A percentile compares a stretch with the other conserved stretches of the same genome.
Evolutionary conservation across 2,888 invertebrate genomes (phyloP).

Genomic region (Heteromurus nitidus): DNA sequence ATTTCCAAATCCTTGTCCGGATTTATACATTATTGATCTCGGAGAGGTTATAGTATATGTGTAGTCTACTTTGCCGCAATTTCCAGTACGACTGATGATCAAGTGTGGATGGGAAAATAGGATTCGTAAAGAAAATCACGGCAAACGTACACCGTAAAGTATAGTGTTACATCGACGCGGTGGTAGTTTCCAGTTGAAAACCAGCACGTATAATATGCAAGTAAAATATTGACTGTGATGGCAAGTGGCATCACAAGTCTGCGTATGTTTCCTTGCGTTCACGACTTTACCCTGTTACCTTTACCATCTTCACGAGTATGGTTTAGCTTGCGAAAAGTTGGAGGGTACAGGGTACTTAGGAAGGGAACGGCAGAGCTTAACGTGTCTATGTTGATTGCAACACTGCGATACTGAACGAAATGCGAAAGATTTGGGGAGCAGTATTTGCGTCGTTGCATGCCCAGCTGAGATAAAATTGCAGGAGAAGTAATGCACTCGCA

Average conservation of each 20-base stretch:
- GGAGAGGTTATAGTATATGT: background rate
- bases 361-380: too few relatives aligned
- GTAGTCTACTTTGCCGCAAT: background rate
- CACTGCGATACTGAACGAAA: too few relatives aligned
- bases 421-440: constrained; percentile 3
- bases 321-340: too few relatives aligned
- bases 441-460: constrained; percentile 33
- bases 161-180: background rate
- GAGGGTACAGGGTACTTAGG: too few relatives aligned
- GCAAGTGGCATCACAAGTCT: constrained; percentile 23
- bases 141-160: background rate
- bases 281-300: too few relatives aligned
- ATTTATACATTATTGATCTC: constrained; percentile 65
- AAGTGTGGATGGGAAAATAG: constrained; percentile 2
- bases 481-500: constrained; percentile 34
- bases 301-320: too few relatives aligned
- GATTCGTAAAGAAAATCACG: background rate
- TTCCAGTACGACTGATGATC: constrained; percentile 9
- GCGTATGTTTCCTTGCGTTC: constrained; percentile 4
- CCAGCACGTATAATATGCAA: background rate
- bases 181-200: constrained; percentile 1
- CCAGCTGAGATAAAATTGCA: constrained; percentile 51
- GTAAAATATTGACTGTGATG: constrained; percentile 24
- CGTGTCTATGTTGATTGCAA: too few relatives aligned
- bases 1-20: constrained; percentile 64